phyloP scores from a whole-genome alignment of 2,113 vertebrate genomes.

The Oriolus oriolus region DNA sequence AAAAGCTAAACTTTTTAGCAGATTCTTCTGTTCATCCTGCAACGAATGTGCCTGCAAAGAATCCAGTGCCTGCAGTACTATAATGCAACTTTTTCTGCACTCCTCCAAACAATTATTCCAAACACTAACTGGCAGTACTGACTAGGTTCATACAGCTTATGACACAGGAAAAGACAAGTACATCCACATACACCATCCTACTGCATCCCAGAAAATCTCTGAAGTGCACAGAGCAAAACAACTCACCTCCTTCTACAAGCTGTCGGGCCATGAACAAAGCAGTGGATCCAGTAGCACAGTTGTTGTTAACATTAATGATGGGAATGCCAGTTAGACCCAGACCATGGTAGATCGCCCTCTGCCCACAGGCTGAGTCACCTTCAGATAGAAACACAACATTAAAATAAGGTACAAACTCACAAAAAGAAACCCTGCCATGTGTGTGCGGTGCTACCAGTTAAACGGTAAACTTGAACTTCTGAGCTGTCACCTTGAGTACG shows the following conservation, averaged over 20 bases:
- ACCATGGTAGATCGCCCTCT: slow-evolving; percentile 92
- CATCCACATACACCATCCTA: background rate
- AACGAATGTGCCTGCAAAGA: too few relatives aligned
- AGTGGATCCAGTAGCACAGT: slow-evolving; percentile 94
- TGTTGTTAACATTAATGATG: slow-evolving; percentile 95
- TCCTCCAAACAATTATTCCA: background rate
- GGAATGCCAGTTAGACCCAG: slow-evolving; percentile 94
- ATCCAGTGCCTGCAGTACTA: background rate
- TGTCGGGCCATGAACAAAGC: slow-evolving; percentile 90
- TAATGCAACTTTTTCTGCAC: background rate
- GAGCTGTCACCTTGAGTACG: background rate
- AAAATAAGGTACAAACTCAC: background rate
- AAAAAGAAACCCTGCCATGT: background rate
- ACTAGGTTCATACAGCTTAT: background rate
- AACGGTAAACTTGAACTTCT: background rate
- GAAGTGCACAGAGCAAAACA: background rate
- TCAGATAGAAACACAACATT: background rate
- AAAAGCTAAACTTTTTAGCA: background rate
- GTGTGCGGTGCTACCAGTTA: background rate
- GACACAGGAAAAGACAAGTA: background rate
- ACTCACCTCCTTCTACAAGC: slow-evolving; percentile 87
- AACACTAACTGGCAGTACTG: background rate
- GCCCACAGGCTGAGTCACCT: slow-evolving; percentile 93
- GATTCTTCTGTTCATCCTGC: background rate
- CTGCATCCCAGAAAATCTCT: background rate